These are phyloP conservation scores for Hoplostethus mediterraneus DNA, from an alignment of 2,797 vertebrate species.

Conservation along the genomic window DNA sequence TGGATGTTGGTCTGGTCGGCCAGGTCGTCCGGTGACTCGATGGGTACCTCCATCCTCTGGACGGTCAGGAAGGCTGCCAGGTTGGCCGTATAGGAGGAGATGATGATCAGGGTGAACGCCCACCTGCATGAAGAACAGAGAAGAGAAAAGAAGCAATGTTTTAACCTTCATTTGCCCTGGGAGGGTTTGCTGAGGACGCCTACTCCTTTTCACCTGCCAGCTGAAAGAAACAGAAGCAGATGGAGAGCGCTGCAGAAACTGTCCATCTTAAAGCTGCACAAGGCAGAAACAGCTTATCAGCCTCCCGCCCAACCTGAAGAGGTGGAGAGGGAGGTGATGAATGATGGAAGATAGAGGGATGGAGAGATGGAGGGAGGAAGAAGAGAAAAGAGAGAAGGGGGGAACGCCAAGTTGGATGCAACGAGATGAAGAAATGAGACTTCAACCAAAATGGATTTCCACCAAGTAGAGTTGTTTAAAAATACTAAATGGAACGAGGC, in stretches of 20 bases:
- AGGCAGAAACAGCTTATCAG: too few species aligned
- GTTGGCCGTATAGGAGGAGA: constrained; percentile 91
- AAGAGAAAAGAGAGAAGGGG: neutral
- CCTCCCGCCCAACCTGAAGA: too few species aligned
- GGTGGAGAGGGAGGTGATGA: constrained; percentile 47
- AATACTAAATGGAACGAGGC: too few species aligned
- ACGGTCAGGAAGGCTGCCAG: constrained; percentile 92
- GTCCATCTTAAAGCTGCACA: constrained; percentile 3
- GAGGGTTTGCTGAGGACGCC: too few species aligned
- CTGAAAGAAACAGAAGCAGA: constrained; percentile 40
- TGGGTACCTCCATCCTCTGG: constrained; percentile 93
- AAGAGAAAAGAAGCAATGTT: constrained; percentile 8
- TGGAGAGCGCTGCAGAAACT: constrained; percentile 50
- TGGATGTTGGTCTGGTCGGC: constrained; percentile 95
- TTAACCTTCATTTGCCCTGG: constrained; percentile 19
- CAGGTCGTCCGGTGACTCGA: constrained; percentile 91
- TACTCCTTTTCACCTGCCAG: too few species aligned
- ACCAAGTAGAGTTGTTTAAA: too few species aligned
- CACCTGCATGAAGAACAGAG: constrained; percentile 81
- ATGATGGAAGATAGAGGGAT: neutral
- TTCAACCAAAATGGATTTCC: too few species aligned
- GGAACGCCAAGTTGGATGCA: neutral
- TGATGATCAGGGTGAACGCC: constrained; percentile 92
- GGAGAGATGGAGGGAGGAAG: neutral
- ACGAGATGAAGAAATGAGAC: too few species aligned